Base-by-base conservation (phyloP, 2,797 vertebrate species). In the Sebastes hubbsi region DNA sequence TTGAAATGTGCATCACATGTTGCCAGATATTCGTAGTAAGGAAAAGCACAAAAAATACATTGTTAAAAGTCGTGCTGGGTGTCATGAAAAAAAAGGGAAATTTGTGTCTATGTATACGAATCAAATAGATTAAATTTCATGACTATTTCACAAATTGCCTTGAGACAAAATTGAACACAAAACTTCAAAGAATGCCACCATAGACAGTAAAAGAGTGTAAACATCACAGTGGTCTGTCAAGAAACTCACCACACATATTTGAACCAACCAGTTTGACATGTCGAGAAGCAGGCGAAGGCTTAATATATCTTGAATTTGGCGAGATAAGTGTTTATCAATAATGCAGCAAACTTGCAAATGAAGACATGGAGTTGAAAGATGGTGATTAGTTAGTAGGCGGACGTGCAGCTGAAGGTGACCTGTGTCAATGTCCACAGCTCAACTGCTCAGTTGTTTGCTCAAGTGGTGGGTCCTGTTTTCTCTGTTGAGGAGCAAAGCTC, bases 401-500 rank as follows among this genome's bases (percentile, higher is more conserved):
- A 63, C 11, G 0, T 42, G 55, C 64, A 24, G 13, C 8, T 62
- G 55, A 65, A 58, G 4, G 2, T 22, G 38, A 25, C 9, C 9
- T 29, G 10, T n/a, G 55, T 82, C 72, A 76, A 16, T 25, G 66
- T 54, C 22, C 25, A 58, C 13, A 65, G 13, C 2, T 70, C 29
- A 61, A 49, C 46, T 54, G 27, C 42, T 65, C 49, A 20, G 25
- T n/a, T 82, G 86, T 84, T 86, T 80, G 46, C 59, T 42, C 34
- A 61, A 29, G 65, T 78, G 71, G 56, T 52, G 12, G 1, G 1
- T 13, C 29, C 10, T 72, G 62, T 70, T 78, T 70, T 72, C 69
- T 79, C 36, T 76, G 75, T 55, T 18, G 29, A 80, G 32, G 70
- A 78, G 52, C 85, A 84, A 85, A 83, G 60, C 64, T 80, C 65